Conservation (phyloP, 2,113 vertebrate species). For the Notothenia rossii region DNA sequence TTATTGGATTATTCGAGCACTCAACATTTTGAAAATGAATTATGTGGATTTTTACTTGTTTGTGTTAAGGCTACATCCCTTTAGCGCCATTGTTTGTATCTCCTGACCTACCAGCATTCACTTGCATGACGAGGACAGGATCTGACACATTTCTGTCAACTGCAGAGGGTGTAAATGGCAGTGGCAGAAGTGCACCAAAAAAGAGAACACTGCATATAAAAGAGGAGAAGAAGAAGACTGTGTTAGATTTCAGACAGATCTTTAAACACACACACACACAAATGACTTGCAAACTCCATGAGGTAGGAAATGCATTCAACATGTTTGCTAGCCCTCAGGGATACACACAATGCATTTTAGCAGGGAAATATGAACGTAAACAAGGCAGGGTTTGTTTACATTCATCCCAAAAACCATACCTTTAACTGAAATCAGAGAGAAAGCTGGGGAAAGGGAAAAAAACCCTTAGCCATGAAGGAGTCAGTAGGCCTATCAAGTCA, state of each 20-base stretch:
- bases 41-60: background rate
- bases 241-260: background rate
- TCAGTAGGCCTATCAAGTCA: slow-evolving; percentile 18
- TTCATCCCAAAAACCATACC: background rate
- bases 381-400: slow-evolving; percentile 15
- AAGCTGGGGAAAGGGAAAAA: background rate
- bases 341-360: background rate
- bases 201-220: background rate
- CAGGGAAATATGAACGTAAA: background rate
- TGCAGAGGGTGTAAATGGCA: background rate
- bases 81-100: background rate
- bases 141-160: background rate
- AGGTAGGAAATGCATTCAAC: background rate
- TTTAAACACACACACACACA: background rate
- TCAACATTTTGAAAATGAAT: background rate
- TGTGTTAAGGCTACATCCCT: background rate
- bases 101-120: background rate
- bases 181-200: background rate
- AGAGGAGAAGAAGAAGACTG: background rate
- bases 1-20: no score
- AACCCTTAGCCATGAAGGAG: slow-evolving; percentile 24
- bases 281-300: background rate
- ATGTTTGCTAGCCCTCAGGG: background rate
- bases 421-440: background rate
- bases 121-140: background rate